Conservation (phyloP, 1,140 invertebrate species). For the Zaprionus taronus region DNA sequence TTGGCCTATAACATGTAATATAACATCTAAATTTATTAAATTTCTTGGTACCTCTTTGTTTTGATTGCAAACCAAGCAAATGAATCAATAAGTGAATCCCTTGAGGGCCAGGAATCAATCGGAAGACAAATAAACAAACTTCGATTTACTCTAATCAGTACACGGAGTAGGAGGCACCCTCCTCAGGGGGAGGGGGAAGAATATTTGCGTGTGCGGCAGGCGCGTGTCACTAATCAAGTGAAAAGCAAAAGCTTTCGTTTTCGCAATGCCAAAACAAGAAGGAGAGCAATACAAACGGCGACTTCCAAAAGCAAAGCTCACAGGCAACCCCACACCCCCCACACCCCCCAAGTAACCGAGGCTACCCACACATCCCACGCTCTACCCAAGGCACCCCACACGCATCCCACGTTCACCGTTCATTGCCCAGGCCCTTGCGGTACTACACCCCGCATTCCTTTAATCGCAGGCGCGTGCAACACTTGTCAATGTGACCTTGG, state of each 20-base stretch:
- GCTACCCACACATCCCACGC: background rate
- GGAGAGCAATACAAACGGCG: slow-evolving; percentile 37
- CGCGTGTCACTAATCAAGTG: slow-evolving; percentile 77
- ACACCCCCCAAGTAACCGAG: too few relatives aligned
- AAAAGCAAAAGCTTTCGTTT: slow-evolving; percentile 29
- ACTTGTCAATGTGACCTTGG: slow-evolving; percentile 81
- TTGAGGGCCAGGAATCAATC: background rate
- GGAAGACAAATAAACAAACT: slow-evolving; percentile 32
- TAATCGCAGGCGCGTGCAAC: slow-evolving; percentile 72
- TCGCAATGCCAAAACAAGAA: slow-evolving; percentile 28
- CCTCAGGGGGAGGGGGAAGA: background rate
- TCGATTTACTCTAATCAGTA: background rate
- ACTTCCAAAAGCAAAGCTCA: slow-evolving; percentile 35
- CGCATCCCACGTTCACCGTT: background rate
- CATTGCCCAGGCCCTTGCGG: background rate
- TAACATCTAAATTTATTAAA: background rate
- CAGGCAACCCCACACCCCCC: background rate
- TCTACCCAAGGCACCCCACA: too few relatives aligned
- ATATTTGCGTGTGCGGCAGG: slow-evolving; percentile 29
- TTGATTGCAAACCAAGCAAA: slow-evolving; percentile 1
- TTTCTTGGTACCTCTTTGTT: background rate
- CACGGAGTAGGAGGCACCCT: background rate
- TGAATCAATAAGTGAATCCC: background rate
- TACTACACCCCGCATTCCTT: slow-evolving; percentile 29
- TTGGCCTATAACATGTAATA: too few relatives aligned